Base-by-base conservation (phyloP, 2,113 vertebrate species). In the Anser cygnoides region DNA sequence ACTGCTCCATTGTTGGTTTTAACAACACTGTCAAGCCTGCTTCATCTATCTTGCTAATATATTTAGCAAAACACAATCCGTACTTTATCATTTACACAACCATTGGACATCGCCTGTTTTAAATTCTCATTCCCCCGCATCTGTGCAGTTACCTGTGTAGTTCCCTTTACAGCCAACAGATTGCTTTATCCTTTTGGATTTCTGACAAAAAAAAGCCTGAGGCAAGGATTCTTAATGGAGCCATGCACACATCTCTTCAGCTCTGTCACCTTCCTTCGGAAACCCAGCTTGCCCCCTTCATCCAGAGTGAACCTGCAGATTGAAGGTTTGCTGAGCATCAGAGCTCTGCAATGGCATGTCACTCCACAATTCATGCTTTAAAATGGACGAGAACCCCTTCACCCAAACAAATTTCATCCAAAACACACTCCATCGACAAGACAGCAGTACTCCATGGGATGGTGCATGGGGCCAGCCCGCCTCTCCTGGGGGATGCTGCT, bases 361-460 rank as follows among this genome's bases (percentile, higher is more conserved):
- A 25, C 16, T 41, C 44, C 23, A 26, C 58, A 43, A 10, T 46
- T 76, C 8, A 5, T 44, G 23, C 44, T 87, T 54, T 50, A 28
- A 75, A 76, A 28, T 1, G 1, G 31, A 43, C 5, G 2, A 13
- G 15, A 25, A 39, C 31, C 14, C 11, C 9, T 41, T 31, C 70
- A 21, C 37, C 13, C 4, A 16, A 29, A 12, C 5, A 82, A 7
- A 12, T 3, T 5, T 6, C 2, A 4, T 5, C 12, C 59, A 50
- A 11, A 37, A 2, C 3, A 6, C 9, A 5, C 28, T n/a, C 12
- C 3, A 1, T 5, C 0, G 4, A 11, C 9, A 13, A n/a, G 41
- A 16, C 37, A 0, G 0, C 1, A 5, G 61, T 4, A 13, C 13
- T 2, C 33, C 6, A 5, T 23, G 33, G 1, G 2, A 31, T 1